phyloP scores from a whole-genome alignment of 2,797 vertebrate genomes.

The Gouania willdenowi region DNA sequence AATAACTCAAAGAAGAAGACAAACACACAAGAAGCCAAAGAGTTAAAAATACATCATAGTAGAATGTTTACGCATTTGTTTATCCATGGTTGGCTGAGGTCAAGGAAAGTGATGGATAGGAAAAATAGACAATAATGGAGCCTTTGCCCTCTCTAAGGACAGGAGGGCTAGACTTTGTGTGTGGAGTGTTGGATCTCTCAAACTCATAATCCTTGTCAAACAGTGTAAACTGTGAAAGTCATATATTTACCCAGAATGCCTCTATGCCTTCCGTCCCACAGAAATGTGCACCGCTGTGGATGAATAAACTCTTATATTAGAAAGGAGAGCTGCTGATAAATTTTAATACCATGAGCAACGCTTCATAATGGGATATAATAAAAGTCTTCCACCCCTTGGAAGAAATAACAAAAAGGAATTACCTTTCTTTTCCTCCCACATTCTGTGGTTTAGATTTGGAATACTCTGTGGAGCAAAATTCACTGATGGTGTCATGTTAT shows the following conservation, averaged over 20 bases:
- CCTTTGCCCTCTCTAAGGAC: too few species aligned
- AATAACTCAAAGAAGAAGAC: neutral
- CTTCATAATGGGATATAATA: constrained; percentile 25
- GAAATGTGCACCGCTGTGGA: constrained; percentile 18
- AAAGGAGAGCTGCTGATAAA: constrained; percentile 16
- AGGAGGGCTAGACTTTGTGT: constrained; percentile 4
- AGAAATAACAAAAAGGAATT: constrained; percentile 4
- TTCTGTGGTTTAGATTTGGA: neutral
- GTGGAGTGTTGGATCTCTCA: constrained; percentile 16
- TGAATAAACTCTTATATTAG: constrained; percentile 41
- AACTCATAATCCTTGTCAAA: constrained; percentile 57
- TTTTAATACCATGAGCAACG: constrained; percentile 28
- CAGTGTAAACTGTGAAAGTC: constrained; percentile 46
- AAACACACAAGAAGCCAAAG: neutral
- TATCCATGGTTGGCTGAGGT: constrained; percentile 1
- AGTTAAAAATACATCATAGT: constrained; percentile 1
- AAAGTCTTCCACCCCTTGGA: constrained; percentile 1
- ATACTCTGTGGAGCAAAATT: neutral
- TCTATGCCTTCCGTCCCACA: neutral
- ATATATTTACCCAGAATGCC: constrained; percentile 54
- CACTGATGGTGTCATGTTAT: too few species aligned
- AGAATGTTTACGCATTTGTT: constrained; percentile 5
- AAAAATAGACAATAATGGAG: neutral
- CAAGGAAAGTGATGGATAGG: constrained; percentile 5
- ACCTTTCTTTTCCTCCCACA: neutral